Percentiles rank a stretch among this genome's conserved stretches.
Evolutionary conservation across 2,113 vertebrate genomes (phyloP).

Genomic region (Cryptomyrus ogoouensis): DNA sequence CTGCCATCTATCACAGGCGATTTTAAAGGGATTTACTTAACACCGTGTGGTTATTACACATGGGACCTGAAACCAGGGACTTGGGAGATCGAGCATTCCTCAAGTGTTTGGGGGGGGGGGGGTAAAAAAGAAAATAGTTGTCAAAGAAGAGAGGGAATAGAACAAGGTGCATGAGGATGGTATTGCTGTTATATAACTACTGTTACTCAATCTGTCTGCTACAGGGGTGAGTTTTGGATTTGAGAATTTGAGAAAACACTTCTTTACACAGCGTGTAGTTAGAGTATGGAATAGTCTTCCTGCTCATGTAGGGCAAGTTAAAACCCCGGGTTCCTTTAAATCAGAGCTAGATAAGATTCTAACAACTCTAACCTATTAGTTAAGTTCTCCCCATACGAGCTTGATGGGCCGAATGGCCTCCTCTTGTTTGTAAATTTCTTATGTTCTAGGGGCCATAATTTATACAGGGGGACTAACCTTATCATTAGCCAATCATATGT

Average conservation of each 20-base stretch:
- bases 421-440: no score
- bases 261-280: no score
- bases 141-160: background rate
- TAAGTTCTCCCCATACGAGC: no score
- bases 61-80: no score
- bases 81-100: background rate
- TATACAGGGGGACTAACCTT: background rate
- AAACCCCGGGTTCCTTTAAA: no score
- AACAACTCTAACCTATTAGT: no score
- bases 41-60: background rate
- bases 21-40: background rate
- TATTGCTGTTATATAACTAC: background rate
- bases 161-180: background rate
- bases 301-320: no score
- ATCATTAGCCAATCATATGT: background rate
- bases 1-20: background rate
- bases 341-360: no score
- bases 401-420: no score
- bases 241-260: background rate
- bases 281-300: no score
- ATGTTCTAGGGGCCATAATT: background rate
- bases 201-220: background rate
- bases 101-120: background rate
- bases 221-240: background rate
- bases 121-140: background rate